phyloP scores from a whole-genome alignment of 2,113 vertebrate species.

The Corythornis vintsioides region DNA sequence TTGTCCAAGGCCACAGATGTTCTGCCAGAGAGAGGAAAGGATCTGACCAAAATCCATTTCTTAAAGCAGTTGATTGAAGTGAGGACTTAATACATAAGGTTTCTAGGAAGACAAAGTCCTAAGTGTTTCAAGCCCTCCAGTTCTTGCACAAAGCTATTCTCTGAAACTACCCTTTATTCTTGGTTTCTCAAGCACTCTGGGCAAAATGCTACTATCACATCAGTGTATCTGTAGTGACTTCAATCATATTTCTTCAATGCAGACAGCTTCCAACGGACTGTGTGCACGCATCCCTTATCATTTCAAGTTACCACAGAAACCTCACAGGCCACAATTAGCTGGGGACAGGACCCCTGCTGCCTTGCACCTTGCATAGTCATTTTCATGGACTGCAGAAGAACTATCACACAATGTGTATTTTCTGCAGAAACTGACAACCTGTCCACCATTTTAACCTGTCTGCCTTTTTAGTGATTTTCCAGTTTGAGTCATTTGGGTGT shows the following conservation, averaged over 20 bases:
- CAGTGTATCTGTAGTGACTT: not conserved
- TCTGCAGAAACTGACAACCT: conserved; percentile 9
- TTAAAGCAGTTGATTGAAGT: not conserved
- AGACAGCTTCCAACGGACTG: not conserved
- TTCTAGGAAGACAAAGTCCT: not conserved
- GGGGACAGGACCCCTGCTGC: not conserved
- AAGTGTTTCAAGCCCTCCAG: not conserved
- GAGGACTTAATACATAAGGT: not conserved
- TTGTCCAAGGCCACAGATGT: not conserved
- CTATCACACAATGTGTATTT: not conserved
- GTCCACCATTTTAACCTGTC: not conserved
- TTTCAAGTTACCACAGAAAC: conserved; percentile 17
- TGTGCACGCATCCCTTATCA: not conserved
- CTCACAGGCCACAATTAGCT: not conserved
- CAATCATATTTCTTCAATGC: not conserved
- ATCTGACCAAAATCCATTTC: not conserved
- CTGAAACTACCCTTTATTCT: not conserved
- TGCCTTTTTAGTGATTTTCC: not conserved
- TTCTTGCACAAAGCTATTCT: not conserved
- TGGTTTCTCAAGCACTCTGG: not conserved
- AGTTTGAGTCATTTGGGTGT: not conserved
- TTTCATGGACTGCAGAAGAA: not conserved
- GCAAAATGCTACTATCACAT: not conserved
- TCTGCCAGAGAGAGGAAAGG: not conserved
- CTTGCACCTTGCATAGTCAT: not conserved